Base-by-base conservation (phyloP, 2,888 invertebrate genomes). In the Heliconius cydno region DNA sequence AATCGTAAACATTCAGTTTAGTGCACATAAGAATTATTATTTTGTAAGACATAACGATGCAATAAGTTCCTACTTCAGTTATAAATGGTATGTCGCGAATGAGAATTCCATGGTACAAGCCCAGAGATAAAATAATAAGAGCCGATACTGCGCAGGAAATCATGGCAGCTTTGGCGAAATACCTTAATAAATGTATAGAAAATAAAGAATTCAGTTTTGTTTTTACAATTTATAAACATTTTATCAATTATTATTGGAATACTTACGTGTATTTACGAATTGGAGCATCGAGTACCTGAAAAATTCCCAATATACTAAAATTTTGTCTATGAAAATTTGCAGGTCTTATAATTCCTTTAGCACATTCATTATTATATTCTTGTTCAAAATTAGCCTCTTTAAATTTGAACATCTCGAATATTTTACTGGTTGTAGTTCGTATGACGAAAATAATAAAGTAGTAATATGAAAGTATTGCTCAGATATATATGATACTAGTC, bases 321-420 rank as follows among this genome's bases (percentile, higher is more conserved):
- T 91, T 91, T 10, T 84, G 87, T 65, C 81, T 82, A 83, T 93
- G 89, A 86, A 89, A 92, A 78, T 89, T 84, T 80, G 86, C 88
- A 12, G 92, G 90, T 82, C 91, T 86, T 2, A 92, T 82, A 74
- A 87, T 79, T 67, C 88, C 90, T 13, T 80, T 77, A 3, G 86
- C 85, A 79, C 84, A 90, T 81, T 92, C 87, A 38, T 82, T 84
- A 38, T 82, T 84, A 71, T 85, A 81, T 6, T 89, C 87, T 86
- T 91, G 91, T 72, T 91, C 87, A 41, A 87, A 88, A 34, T 34
- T 34, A 82, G 87, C 86, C 3, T 84, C 81, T 84, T 88, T 89
- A 0, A 90, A 63, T 28, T 65, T 75, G 30, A 79, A 76, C 80
- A 77, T 81, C 68, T 76, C 57, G n/a, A 25, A 6, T 46, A 52